These are phyloP conservation scores for Omphaloscelis lunosa DNA, from an alignment of 2,888 invertebrate genomes.

Conservation along the genomic window DNA sequence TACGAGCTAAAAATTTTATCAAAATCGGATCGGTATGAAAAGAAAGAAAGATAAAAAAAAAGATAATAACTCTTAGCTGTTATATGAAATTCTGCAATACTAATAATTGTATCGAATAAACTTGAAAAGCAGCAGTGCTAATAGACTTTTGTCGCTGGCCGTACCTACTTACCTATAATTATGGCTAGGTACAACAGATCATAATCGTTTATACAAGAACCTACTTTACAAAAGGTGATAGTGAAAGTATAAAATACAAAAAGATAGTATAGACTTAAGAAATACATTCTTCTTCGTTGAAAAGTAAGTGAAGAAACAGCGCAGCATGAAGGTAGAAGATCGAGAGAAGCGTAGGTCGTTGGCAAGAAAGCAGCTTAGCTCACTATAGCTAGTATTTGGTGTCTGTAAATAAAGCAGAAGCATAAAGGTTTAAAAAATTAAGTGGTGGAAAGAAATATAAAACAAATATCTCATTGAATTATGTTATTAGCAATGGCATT, in stretches of 20 bases:
- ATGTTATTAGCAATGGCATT: too few species aligned
- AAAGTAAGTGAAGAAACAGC: conserved; percentile 31
- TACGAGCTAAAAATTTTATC: background rate
- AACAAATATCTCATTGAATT: too few species aligned
- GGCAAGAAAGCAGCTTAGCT: conserved; percentile 35
- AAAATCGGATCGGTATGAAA: background rate
- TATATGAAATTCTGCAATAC: background rate
- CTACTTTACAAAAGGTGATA: background rate
- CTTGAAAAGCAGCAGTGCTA: background rate
- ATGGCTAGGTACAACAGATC: background rate
- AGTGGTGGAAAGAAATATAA: background rate
- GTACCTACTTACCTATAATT: background rate
- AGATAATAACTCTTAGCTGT: background rate
- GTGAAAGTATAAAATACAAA: background rate
- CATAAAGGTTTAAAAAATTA: background rate
- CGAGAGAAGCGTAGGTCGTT: conserved; percentile 39
- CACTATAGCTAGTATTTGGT: conserved; percentile 36
- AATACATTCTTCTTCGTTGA: conserved; percentile 19
- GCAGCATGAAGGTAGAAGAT: conserved; percentile 17
- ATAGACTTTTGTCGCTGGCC: background rate
- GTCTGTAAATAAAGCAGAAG: conserved; percentile 36
- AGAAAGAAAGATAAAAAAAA: background rate
- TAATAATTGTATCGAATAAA: too few species aligned
- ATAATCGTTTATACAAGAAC: background rate
- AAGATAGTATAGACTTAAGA: background rate